Conservation (phyloP, 2,797 vertebrate species). For the Artibeus lituratus region DNA sequence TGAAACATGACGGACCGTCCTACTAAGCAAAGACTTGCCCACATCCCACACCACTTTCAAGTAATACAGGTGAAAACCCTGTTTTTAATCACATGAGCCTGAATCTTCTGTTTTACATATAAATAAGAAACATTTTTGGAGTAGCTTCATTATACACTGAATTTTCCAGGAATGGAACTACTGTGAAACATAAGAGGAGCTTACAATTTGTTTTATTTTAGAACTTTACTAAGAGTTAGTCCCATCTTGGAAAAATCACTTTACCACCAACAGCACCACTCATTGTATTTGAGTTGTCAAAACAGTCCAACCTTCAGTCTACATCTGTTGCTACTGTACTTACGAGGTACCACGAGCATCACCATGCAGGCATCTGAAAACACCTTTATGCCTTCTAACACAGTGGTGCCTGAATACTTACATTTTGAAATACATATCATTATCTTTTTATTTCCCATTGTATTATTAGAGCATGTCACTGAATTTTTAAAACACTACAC, state of each 20-base stretch:
- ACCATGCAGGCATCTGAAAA: neutral
- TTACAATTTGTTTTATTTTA: neutral
- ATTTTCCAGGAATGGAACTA: neutral
- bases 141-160: neutral
- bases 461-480: neutral
- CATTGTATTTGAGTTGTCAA: neutral
- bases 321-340: neutral
- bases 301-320: neutral
- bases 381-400: neutral
- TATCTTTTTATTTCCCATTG: neutral
- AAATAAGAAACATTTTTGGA: neutral
- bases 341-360: neutral
- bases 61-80: neutral
- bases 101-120: neutral
- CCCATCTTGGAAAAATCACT: neutral
- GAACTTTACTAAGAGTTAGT: neutral
- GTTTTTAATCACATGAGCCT: neutral
- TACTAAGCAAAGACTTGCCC: slow-evolving; percentile 1
- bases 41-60: neutral
- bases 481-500: slow-evolving; percentile 18
- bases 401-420: neutral
- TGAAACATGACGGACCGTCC: neutral
- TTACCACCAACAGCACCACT: neutral
- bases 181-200: neutral
- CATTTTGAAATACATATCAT: neutral